phyloP scores from a whole-genome alignment of 2,113 vertebrate species.

The Fulica atra region DNA sequence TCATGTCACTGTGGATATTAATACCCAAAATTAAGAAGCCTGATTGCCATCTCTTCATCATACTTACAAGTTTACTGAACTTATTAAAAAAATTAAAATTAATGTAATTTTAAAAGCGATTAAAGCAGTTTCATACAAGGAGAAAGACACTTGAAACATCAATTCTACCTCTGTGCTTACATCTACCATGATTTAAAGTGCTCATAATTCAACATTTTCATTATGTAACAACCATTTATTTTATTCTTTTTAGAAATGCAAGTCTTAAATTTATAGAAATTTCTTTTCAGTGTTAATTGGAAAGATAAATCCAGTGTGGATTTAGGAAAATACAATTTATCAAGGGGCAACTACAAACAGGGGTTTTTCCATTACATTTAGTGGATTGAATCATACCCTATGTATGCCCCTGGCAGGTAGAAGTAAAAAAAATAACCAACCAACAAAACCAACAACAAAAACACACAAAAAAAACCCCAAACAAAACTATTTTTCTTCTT shows the following conservation, averaged over 20 bases:
- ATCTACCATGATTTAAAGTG: background rate
- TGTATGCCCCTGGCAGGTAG: background rate
- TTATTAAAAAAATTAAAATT: constrained; percentile 40
- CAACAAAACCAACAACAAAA: no score
- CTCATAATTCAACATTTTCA: constrained; percentile 3
- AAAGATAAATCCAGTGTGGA: background rate
- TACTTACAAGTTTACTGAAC: constrained; percentile 4
- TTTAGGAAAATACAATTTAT: background rate
- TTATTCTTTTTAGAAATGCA: background rate
- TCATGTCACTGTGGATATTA: background rate
- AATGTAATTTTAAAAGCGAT: constrained; percentile 4
- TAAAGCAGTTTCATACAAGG: constrained; percentile 9
- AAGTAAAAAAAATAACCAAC: background rate
- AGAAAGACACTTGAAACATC: constrained; percentile 8
- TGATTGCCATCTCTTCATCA: constrained; percentile 23
- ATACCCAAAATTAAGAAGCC: background rate
- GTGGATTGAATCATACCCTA: background rate
- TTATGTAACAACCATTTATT: background rate
- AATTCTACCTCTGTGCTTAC: background rate
- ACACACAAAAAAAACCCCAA: background rate
- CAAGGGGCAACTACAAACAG: background rate
- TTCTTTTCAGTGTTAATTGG: background rate
- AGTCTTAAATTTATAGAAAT: background rate
- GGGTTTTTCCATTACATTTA: background rate
- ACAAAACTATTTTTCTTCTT: background rate